A percentile compares a stretch with the other conserved stretches of the same genome.
Conservation (phyloP, 2,888 invertebrate genomes). For the Masnerella sp. region DNA sequence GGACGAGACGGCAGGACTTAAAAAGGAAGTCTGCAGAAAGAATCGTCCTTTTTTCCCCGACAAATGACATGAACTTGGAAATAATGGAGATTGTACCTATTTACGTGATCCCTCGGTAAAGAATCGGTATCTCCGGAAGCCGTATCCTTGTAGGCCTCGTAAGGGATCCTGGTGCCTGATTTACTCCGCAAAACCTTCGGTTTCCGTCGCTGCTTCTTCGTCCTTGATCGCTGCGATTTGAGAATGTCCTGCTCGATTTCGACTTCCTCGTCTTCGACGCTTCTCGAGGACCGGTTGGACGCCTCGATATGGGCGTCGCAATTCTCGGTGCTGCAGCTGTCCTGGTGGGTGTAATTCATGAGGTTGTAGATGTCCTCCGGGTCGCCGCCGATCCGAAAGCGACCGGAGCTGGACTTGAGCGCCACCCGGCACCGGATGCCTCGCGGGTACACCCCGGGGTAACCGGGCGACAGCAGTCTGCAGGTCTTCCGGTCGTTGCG, state of each 20-base stretch:
- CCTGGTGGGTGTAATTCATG: constrained; percentile 71
- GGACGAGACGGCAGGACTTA: too few relatives aligned
- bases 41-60: too few relatives aligned
- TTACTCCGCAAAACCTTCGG: constrained; percentile 41
- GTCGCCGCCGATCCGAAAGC: constrained; percentile 71
- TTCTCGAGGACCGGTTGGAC: constrained; percentile 34
- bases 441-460: constrained; percentile 70
- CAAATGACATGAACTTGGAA: too few relatives aligned
- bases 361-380: constrained; percentile 68
- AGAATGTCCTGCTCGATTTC: constrained; percentile 66
- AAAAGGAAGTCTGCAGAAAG: too few relatives aligned
- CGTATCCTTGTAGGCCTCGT: constrained; percentile 24
- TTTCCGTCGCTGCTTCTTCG: constrained; percentile 51
- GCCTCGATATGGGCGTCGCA: constrained; percentile 63
- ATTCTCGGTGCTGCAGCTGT: constrained; percentile 68
- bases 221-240: constrained; percentile 47
- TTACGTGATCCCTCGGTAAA: constrained; percentile 41
- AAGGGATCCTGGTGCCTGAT: constrained; percentile 23
- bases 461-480: constrained; percentile 68
- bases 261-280: constrained; percentile 64
- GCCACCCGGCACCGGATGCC: constrained; percentile 68
- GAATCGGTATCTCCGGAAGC: constrained; percentile 9
- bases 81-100: too few relatives aligned
- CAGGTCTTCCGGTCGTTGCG: constrained; percentile 69
- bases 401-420: constrained; percentile 66